Evolutionary conservation across 2,888 invertebrate genomes (phyloP).

Genomic region (Phania funesta): DNA sequence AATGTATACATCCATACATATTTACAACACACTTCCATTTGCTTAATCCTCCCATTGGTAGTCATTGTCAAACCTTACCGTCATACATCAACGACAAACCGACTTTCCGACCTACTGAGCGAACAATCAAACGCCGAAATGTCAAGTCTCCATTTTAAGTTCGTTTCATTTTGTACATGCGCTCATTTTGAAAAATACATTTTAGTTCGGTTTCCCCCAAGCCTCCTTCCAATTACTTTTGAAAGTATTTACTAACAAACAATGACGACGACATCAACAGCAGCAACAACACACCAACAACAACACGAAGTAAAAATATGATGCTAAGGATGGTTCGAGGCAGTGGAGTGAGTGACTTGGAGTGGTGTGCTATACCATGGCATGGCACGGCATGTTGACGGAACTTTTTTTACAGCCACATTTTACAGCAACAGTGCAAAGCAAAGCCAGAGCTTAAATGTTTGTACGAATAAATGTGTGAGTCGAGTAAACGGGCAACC

Average conservation of each 20-base stretch:
- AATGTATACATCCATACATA: not conserved
- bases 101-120: not conserved
- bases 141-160: constrained; percentile 38
- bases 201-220: constrained; percentile 42
- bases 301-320: not conserved
- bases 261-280: constrained; percentile 39
- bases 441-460: constrained; percentile 37
- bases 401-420: constrained; percentile 45
- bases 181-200: constrained; percentile 48
- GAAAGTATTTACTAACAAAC: constrained; percentile 64
- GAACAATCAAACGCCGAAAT: constrained; percentile 13
- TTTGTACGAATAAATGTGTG: not conserved
- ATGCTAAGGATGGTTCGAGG: constrained; percentile 11
- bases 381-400: constrained; percentile 39
- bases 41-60: constrained; percentile 52
- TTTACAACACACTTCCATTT: constrained; percentile 9
- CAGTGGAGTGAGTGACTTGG: constrained; percentile 1
- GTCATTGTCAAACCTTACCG: constrained; percentile 64
- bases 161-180: constrained; percentile 58
- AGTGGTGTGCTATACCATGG: not conserved
- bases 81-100: constrained; percentile 33
- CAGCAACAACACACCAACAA: not conserved
- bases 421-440: constrained; percentile 30
- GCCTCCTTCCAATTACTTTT: constrained; percentile 55
- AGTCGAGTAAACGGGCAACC: constrained; percentile 23